Evolutionary conservation across 23 tunicate species (phyloP), one percentile per base, ranked within the genome.

Genomic region (Styela clava): DNA sequence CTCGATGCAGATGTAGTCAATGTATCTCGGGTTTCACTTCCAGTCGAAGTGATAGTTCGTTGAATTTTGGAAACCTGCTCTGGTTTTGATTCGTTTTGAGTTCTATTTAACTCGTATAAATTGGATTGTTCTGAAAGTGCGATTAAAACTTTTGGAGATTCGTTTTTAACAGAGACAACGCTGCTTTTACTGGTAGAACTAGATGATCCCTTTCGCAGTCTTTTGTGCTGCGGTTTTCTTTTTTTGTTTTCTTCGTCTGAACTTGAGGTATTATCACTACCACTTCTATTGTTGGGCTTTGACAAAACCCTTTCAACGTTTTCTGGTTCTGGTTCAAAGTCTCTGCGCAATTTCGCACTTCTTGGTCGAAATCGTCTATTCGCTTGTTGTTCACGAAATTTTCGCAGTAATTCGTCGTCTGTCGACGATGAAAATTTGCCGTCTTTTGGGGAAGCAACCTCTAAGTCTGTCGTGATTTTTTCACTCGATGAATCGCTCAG

Each of bases 301-400:
- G 81, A n/a, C 24, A 0, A 27, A 44, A 35, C 63, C 44, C 44
- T 76, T 25, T 44, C 62, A 0, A 76, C 81, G 31, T 27, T 76
- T 44, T 76, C 81, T 21, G 81, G 81, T 52, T 76, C 81, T 29
- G 52, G 62, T 52, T 36, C 81, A 1, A 1, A 24, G 33, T 52
- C 37, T 16, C 37, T 21, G 18, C 52, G 52, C 2, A 76, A n/a
- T 44, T 76, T 76, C 0, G 81, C 81, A 2, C 81, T 76, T 18
- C 65, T n/a, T 26, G 81, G 81, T 52, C 81, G 24, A 56, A 33
- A 76, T 76, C 81, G 64, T 27, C 81, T 18, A 26, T 52, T 52
- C 24, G 81, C 81, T 76, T 76, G 81, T 2, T 76, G 81, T 76
- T 35, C 64, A 24, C 81, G 81, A 76, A 76, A 76, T 76, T 52